Base-by-base conservation (phyloP, 2,113 vertebrate genomes). In the Sinocyclocheilus grahami region DNA sequence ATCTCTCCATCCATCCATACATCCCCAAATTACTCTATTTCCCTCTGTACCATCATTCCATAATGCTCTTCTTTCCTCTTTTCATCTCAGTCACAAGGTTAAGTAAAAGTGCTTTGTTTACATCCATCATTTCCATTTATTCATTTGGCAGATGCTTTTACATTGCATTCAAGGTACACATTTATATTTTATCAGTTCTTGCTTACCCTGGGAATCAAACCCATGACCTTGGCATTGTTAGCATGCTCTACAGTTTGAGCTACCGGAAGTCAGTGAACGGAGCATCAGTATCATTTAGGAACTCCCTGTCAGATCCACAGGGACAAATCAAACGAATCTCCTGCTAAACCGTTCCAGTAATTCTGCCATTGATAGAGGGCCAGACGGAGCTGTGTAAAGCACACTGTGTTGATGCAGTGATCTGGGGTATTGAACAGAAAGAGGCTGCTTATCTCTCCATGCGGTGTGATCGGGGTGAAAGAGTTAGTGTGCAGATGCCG, bases 291-390 rank as follows among this genome's bases (percentile, higher is more conserved):
- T 27, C 2, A 39, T 62, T 58, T 33, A 78, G 53, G 39, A 63
- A 48, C 83, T 46, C 37, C 39, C 55, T 81, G n/a, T 27, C 79
- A 14, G 13, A 67, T 75, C 42, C 51, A 39, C 13, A 42, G 55
- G 53, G 53, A 39, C 78, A 81, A 81, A 62, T 81, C 78, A 81
- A 42, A 84, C 27, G 30, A 30, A 71, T 83, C 42, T 83, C 42
- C 55, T 39, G 27, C 27, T 42, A 60, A 81, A 81, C 20, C 13
- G 11, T 65, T 63, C 37, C 39, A 42, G n/a, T 39, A 81, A 42
- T 48, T 18, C n/a, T 30, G 37, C 12, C 37, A 48, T 81, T 39
- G 30, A 79, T n/a, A 60, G 78, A 79, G 79, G 39, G 62, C 22
- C 16, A 11, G 30, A 12, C 3, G 4, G 16, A 37, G 24, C 8